Evolutionary conservation across 2,888 invertebrate genomes (phyloP).

Genomic region (Patella pellucida): DNA sequence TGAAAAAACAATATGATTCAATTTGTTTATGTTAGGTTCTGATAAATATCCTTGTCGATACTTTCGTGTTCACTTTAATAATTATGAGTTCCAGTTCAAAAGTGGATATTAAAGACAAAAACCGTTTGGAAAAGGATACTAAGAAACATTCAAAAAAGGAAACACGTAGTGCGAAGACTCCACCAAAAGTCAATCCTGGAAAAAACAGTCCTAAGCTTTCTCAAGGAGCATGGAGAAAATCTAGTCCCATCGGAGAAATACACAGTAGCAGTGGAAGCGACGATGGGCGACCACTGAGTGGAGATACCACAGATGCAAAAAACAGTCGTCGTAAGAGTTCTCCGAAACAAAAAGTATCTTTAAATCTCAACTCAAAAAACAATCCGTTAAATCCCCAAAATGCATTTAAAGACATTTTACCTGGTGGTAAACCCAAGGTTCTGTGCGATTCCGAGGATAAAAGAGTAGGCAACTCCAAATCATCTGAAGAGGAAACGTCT

Average conservation of each 20-base stretch:
- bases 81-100: too few species aligned
- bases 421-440: background rate
- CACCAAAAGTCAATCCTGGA: background rate
- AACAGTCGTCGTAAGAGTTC: background rate
- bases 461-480: background rate
- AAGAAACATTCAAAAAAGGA: background rate
- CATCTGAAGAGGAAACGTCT: background rate
- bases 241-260: background rate
- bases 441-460: background rate
- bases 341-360: background rate
- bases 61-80: too few species aligned
- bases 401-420: background rate
- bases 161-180: background rate
- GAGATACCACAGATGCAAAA: background rate
- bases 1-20: too few species aligned
- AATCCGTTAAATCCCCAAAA: background rate
- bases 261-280: background rate
- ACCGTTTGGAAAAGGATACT: background rate
- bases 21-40: too few species aligned
- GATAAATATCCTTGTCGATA: too few species aligned
- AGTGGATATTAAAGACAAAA: too few species aligned
- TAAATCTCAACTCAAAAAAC: constrained; percentile 7
- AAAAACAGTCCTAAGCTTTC: background rate
- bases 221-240: background rate
- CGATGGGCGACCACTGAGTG: background rate